Percentiles rank a stretch among this genome's conserved stretches.
phyloP scores from a whole-genome alignment of 2,797 vertebrate species.

The Alcedo quadribrachys region DNA sequence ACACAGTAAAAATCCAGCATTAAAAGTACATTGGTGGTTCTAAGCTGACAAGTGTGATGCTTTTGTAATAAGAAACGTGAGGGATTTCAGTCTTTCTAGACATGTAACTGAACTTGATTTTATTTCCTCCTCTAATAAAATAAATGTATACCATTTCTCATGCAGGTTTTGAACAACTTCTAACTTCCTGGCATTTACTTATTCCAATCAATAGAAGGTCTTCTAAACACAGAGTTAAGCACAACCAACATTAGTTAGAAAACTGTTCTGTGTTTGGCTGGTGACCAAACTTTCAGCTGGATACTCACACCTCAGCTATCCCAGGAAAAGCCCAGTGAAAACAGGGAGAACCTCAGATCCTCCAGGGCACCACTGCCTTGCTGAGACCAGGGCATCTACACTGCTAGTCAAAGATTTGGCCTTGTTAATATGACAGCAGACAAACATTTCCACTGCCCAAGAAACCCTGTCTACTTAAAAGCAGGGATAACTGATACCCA shows the following conservation, averaged over 20 bases:
- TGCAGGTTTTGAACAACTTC: background rate
- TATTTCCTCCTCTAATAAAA: background rate
- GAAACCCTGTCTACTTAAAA: background rate
- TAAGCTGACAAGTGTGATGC: background rate
- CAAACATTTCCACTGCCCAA: background rate
- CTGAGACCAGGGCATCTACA: background rate
- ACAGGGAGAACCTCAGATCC: background rate
- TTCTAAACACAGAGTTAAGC: background rate
- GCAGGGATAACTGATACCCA: background rate
- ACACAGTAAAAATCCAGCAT: background rate
- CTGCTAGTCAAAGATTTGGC: fast-evolving
- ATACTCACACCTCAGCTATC: background rate
- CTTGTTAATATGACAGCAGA: background rate
- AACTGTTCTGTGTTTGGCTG: background rate
- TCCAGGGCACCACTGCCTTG: background rate
- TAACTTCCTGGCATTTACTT: background rate
- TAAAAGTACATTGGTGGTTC: background rate
- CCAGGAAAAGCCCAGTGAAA: background rate
- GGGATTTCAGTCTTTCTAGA: background rate
- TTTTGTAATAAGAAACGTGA: background rate
- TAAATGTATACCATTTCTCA: background rate
- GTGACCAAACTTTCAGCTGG: background rate
- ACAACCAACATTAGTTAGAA: background rate
- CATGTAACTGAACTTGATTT: background rate
- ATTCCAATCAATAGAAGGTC: background rate